phyloP scores from a whole-genome alignment of 2,888 invertebrate genomes.

The Papilio protenor region DNA sequence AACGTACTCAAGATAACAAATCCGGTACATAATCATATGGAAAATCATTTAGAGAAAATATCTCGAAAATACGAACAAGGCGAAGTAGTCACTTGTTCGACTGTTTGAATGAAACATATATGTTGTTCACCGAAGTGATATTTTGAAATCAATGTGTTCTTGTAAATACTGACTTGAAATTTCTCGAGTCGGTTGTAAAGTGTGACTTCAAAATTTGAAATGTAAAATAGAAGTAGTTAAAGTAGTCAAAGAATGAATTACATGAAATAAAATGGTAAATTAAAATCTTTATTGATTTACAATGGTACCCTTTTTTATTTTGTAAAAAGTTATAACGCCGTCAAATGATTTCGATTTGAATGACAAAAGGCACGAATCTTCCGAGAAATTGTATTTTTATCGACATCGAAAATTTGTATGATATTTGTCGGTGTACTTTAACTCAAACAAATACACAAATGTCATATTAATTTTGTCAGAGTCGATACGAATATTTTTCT shows the following conservation, averaged over 20 bases:
- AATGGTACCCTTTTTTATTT: background rate
- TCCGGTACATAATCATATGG: conserved; percentile 74
- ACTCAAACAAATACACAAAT: no score
- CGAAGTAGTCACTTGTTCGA: conserved; percentile 78
- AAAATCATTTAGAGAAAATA: conserved; percentile 77
- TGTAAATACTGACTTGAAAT: background rate
- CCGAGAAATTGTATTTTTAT: no score
- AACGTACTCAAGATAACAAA: conserved; percentile 77
- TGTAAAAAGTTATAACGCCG: background rate
- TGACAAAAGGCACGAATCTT: background rate
- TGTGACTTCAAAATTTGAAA: background rate
- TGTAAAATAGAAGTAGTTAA: background rate
- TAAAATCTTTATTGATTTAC: background rate
- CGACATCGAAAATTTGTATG: no score
- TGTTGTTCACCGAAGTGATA: background rate
- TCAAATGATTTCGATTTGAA: background rate
- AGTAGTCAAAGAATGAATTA: background rate
- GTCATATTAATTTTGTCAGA: no score
- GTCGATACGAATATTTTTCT: no score
- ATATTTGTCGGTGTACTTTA: no score
- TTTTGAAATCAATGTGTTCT: conserved; percentile 27
- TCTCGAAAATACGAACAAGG: conserved; percentile 75
- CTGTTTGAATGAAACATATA: conserved; percentile 52
- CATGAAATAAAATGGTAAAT: conserved; percentile 21
- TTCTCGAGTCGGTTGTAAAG: background rate